A percentile compares a stretch with the other conserved stretches of the same genome.
Evolutionary conservation across 1,140 invertebrate genomes (phyloP).

Genomic region (Periplaneta americana): DNA sequence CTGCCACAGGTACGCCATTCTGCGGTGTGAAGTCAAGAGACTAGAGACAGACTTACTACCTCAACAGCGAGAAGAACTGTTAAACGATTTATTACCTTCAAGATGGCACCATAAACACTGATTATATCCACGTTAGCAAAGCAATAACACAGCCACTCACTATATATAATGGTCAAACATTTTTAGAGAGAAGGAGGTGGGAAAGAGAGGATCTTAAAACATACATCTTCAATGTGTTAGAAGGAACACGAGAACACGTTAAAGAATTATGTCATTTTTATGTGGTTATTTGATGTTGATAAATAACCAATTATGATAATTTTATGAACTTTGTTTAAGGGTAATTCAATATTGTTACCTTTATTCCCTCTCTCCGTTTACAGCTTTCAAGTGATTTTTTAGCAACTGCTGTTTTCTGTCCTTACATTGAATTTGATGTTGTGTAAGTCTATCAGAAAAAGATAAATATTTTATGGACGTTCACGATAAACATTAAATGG

Average conservation of each 20-base stretch:
- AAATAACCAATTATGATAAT: not conserved
- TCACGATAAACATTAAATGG: no score
- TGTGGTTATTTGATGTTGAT: not conserved
- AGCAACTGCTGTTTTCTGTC: not conserved
- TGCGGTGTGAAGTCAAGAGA: not conserved
- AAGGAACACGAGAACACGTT: not conserved
- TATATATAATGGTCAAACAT: not conserved
- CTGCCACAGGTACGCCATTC: not conserved
- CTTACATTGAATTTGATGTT: no score
- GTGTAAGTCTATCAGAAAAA: no score
- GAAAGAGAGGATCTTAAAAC: no score
- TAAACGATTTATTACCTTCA: not conserved
- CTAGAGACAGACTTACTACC: not conserved
- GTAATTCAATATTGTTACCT: not conserved
- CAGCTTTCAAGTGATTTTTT: not conserved
- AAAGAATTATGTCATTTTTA: not conserved
- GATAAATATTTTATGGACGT: no score
- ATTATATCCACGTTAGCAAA: not conserved
- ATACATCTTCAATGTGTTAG: not conserved
- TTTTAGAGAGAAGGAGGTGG: not conserved
- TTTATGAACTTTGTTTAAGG: not conserved
- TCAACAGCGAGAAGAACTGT: not conserved
- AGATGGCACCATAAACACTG: not conserved
- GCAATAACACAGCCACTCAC: not conserved
- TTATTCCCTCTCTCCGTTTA: not conserved